Conservation (phyloP, 2,888 invertebrate species). For the Hofmannophila pseudospretella region DNA sequence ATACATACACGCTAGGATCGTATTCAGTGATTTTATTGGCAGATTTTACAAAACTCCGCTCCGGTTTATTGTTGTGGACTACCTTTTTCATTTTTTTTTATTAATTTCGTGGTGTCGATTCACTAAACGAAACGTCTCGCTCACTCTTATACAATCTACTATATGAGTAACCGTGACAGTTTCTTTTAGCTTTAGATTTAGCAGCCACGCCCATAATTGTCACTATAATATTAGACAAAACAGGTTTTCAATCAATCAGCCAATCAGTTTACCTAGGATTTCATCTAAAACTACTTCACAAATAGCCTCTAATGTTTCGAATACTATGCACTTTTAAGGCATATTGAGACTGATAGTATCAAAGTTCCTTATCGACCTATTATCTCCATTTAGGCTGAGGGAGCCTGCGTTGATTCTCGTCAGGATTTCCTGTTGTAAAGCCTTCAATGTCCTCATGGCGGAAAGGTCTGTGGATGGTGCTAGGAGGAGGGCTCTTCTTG, state of each 20-base stretch:
- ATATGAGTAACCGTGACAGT: too few species aligned
- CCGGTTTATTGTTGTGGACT: neutral
- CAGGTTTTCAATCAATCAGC: too few species aligned
- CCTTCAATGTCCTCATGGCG: conserved; percentile 84
- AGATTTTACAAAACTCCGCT: too few species aligned
- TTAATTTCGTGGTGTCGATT: neutral
- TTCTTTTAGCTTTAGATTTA: too few species aligned
- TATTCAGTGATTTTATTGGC: too few species aligned
- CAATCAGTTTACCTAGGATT: neutral
- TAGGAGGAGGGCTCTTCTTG: conserved; percentile 86
- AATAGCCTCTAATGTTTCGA: neutral
- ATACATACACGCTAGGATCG: too few species aligned
- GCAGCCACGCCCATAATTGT: too few species aligned
- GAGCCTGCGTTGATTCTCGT: conserved; percentile 70
- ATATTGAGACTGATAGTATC: conserved; percentile 72
- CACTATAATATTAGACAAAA: too few species aligned
- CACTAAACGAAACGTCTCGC: too few species aligned
- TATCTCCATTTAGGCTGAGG: conserved; percentile 56
- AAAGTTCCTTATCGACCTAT: conserved; percentile 60
- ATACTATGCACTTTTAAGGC: conserved; percentile 37
- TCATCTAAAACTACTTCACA: neutral
- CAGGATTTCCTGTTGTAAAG: conserved; percentile 85
- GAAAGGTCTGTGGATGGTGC: conserved; percentile 85
- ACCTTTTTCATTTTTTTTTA: neutral
- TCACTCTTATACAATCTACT: too few species aligned